Conservation (phyloP, 2,888 invertebrate species). For the Harmothoe impar region DNA sequence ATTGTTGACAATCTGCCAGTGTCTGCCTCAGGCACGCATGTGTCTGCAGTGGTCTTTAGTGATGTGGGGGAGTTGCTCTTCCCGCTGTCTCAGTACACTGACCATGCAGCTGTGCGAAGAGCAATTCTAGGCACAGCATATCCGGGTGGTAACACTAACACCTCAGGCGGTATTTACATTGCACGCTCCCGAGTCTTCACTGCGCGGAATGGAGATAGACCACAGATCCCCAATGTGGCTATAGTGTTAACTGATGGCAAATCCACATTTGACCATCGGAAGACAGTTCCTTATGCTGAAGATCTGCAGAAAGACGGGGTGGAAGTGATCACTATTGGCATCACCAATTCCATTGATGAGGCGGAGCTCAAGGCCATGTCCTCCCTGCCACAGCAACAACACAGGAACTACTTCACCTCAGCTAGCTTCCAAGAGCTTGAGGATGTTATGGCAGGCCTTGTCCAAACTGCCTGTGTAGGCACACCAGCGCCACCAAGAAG, state of each 20-base stretch:
- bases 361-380: constrained; percentile 62
- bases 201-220: constrained; percentile 51
- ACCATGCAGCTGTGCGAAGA: background rate
- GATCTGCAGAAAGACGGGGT: constrained; percentile 49
- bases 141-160: constrained; percentile 53
- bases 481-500: background rate
- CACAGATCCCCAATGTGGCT: constrained; percentile 49
- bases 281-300: constrained; percentile 64
- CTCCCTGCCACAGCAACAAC: constrained; percentile 58
- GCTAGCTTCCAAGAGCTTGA: constrained; percentile 53
- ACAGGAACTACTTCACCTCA: constrained; percentile 59
- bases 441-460: constrained; percentile 19
- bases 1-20: constrained; percentile 54
- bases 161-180: constrained; percentile 25
- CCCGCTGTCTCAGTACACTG: constrained; percentile 20
- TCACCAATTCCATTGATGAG: constrained; percentile 58
- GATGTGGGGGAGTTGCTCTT: constrained; percentile 23
- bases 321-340: constrained; percentile 56
- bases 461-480: constrained; percentile 17
- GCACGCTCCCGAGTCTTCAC: constrained; percentile 38
- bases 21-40: constrained; percentile 12
- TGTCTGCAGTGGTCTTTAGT: constrained; percentile 9
- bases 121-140: background rate
- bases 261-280: constrained; percentile 58
- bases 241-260: constrained; percentile 64